Base-by-base conservation (phyloP, 1,140 invertebrate species). In the Wiebesia pumilae region DNA sequence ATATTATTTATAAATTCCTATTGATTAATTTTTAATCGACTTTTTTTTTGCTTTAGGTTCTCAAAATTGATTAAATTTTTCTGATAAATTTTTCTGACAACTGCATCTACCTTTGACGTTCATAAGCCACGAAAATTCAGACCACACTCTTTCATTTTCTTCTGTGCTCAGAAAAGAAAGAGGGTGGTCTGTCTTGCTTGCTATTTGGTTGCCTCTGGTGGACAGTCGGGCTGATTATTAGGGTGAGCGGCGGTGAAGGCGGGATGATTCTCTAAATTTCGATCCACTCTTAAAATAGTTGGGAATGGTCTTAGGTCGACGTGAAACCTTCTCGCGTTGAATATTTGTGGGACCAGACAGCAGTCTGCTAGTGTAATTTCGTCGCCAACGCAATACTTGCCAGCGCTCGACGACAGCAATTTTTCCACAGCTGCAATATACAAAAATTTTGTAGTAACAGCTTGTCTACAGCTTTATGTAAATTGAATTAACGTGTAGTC, bases 311-410 rank as follows among this genome's bases (percentile, higher is more conserved):
- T 95, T 90, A 99, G 94, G 91, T 99, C 97, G 0, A 99, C 98
- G 89, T 97, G 97, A 94, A 98, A 99, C 96, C 97, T 96, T 93
- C 96, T 95, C 54, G 97, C 97, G 94, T 98, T 98, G 90, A 97
- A 97, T 71, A 98, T 97, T 95, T 99, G 98, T 79, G 98, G 98
- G 71, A 99, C 97, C 38, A 99, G 94, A 91, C 97, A 99, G 89
- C 98, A 98, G 93, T 99, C 99, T 43, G 98, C 98, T 90, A 99
- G 93, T 0, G 98, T 98, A 54, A 99, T 96, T 88, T 97, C 96
- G 94, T 99, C 97, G 4, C 98, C 98, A 3, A 99, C 97, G 92
- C 98, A 98, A 91, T 98, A 99, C 92, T 98, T 98, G 27, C 98
- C 98, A 77, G 97, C 96, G 83, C 96, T 97, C 24, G 96, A 94